Evolutionary conservation across 1,140 invertebrate species (phyloP).

Genomic region (Zophobas atratus): DNA sequence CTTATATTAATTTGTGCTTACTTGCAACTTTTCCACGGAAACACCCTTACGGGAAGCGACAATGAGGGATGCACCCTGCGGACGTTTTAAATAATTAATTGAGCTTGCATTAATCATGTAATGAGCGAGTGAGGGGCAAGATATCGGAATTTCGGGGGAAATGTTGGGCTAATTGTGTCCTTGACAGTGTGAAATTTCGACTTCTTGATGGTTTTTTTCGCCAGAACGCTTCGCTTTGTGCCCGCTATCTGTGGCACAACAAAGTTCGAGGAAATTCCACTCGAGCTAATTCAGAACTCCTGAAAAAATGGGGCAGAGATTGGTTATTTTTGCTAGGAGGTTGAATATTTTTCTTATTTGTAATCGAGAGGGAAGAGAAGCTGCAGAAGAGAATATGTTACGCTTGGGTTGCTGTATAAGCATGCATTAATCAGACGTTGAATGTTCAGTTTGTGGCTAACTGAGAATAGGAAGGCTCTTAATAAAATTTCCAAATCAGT

Average conservation of each 20-base stretch:
- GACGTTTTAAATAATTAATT: constrained; percentile 30
- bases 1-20: constrained; percentile 54
- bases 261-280: constrained; percentile 3
- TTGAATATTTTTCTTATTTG: constrained; percentile 17
- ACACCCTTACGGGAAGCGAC: constrained; percentile 1
- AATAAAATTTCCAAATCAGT: no score
- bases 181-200: constrained; percentile 18
- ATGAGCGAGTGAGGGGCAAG: not conserved
- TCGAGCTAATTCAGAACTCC: constrained; percentile 12
- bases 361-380: not conserved
- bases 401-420: no score
- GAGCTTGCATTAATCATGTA: constrained; percentile 18
- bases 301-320: not conserved
- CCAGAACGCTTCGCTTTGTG: constrained; percentile 8
- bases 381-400: no score
- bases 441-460: no score
- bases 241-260: constrained; percentile 6
- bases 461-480: no score
- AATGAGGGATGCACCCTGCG: constrained; percentile 29
- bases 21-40: constrained; percentile 42
- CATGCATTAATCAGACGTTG: no score
- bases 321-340: not conserved
- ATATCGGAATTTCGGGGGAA: not conserved
- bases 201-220: constrained; percentile 22
- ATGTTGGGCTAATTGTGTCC: constrained; percentile 7